These are phyloP conservation scores for Tinea trinotella DNA, from an alignment of 2,888 invertebrate genomes.

Conservation along the genomic window DNA sequence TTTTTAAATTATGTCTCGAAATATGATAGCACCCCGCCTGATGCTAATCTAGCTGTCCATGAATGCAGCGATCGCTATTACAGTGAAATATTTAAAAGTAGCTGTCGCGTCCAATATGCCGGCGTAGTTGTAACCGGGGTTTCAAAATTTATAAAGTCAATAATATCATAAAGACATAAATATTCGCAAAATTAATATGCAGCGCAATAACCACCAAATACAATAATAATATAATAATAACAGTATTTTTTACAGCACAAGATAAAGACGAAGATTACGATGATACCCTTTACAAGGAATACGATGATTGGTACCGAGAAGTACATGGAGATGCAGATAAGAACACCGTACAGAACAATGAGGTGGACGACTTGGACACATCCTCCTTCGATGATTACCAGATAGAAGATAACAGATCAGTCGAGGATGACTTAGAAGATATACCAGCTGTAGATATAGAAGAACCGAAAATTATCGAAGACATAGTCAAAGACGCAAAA, in stretches of 20 bases:
- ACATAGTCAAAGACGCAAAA: slow-evolving; percentile 27
- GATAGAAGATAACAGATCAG: slow-evolving; percentile 45
- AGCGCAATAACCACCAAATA: too few species aligned
- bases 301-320: slow-evolving; percentile 27
- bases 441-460: slow-evolving; percentile 1
- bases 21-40: too few species aligned
- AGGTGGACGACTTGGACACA: slow-evolving; percentile 22
- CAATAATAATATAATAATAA: not conserved
- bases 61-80: too few species aligned
- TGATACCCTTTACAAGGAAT: not conserved
- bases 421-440: slow-evolving; percentile 18
- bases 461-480: slow-evolving; percentile 10
- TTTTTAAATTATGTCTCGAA: too few species aligned
- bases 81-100: too few species aligned
- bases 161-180: too few species aligned
- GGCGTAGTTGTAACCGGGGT: too few species aligned
- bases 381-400: slow-evolving; percentile 34
- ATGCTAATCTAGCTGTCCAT: too few species aligned
- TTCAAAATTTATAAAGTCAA: too few species aligned
- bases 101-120: too few species aligned
- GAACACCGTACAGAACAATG: slow-evolving; percentile 18
- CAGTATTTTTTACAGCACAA: slow-evolving; percentile 2
- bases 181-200: too few species aligned
- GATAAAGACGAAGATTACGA: slow-evolving; percentile 8
- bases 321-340: slow-evolving; percentile 17